phyloP scores from a whole-genome alignment of 1,140 invertebrate species.

The Globodera ellingtonae region DNA sequence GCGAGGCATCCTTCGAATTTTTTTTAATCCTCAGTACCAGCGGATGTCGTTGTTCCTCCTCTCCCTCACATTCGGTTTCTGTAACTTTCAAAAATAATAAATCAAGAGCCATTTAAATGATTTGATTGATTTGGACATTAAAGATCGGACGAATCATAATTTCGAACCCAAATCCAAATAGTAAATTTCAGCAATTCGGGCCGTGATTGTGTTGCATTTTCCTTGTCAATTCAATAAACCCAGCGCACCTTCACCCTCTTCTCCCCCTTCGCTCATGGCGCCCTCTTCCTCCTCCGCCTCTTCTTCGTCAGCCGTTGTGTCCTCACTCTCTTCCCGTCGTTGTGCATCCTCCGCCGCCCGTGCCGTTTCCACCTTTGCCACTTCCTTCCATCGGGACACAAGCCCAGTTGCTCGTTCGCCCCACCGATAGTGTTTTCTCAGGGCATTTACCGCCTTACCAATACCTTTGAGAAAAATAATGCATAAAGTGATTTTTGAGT shows the following conservation, averaged over 20 bases:
- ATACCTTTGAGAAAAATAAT: conserved; percentile 1
- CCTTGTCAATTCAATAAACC: not conserved
- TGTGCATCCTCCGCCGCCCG: conserved; percentile 3
- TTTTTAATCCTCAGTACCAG: not conserved
- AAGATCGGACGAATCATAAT: no score
- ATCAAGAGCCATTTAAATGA: not conserved
- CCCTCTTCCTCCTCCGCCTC: not conserved
- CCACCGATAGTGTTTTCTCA: conserved; percentile 22
- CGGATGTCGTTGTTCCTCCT: not conserved
- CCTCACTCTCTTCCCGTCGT: not conserved
- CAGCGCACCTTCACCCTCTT: conserved; percentile 2
- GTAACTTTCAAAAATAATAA: not conserved
- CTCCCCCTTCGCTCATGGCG: not conserved
- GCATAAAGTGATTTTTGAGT: no score
- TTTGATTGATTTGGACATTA: no score
- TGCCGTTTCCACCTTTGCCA: conserved; percentile 20
- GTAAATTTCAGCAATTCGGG: no score
- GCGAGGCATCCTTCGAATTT: not conserved
- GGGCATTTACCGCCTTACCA: conserved; percentile 19
- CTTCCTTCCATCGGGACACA: conserved; percentile 21
- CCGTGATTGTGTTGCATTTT: not conserved
- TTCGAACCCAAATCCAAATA: no score
- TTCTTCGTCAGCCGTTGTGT: conserved; percentile 1
- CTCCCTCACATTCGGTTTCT: not conserved
- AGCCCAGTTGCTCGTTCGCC: conserved; percentile 12